A percentile compares a stretch with the other conserved stretches of the same genome.
phyloP scores from a whole-genome alignment of 2,888 invertebrate genomes.

The Ophion ellenae region DNA sequence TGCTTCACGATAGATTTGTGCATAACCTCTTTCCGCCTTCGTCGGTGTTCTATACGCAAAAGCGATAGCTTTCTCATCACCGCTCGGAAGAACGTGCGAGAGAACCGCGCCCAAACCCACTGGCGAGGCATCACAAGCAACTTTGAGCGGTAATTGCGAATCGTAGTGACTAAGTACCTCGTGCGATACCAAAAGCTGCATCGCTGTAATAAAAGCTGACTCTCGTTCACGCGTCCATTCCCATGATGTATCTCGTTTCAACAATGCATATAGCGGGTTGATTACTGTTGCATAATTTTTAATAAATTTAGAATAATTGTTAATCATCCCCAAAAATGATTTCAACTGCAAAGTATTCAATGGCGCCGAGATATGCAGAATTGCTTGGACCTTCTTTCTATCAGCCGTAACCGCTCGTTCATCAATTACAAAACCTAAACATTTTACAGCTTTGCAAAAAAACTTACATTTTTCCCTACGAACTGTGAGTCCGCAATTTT shows the following conservation, averaged over 20 bases:
- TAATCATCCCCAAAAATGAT: conserved; percentile 71
- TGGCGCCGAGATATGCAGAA: background rate
- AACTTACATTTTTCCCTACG: background rate
- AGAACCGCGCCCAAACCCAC: too few relatives aligned
- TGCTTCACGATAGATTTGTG: too few relatives aligned
- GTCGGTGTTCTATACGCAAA: too few relatives aligned
- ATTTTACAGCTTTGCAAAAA: background rate
- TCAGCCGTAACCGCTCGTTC: background rate
- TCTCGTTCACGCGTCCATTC: too few relatives aligned
- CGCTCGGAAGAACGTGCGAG: too few relatives aligned
- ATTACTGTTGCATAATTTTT: conserved; percentile 67
- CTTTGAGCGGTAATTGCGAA: too few relatives aligned
- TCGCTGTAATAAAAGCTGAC: conserved; percentile 39
- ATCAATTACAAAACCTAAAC: background rate
- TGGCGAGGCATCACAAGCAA: too few relatives aligned
- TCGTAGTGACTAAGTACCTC: too few relatives aligned
- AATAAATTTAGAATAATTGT: conserved; percentile 76
- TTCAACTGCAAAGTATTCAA: conserved; percentile 33
- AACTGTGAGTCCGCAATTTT: conserved; percentile 36
- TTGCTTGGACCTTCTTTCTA: background rate
- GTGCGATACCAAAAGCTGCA: background rate
- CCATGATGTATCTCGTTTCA: too few relatives aligned
- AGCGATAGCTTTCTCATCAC: too few relatives aligned
- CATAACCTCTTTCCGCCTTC: too few relatives aligned
- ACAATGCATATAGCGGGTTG: conserved; percentile 62